These are phyloP conservation scores for Agonopterix alstromeriana DNA, from an alignment of 2,888 invertebrate genomes.

Conservation along the genomic window DNA sequence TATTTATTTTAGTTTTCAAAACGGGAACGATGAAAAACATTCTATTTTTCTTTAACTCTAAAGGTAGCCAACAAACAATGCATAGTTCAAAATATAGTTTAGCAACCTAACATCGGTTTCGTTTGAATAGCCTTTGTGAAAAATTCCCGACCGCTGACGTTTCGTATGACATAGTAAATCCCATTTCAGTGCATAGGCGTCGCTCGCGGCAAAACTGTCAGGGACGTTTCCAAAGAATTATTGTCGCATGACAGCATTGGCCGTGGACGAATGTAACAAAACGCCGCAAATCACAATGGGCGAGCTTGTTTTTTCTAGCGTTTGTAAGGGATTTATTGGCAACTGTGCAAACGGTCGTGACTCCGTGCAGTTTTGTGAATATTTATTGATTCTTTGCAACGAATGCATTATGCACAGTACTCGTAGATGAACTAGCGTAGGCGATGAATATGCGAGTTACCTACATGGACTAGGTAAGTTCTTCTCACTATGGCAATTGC, in stretches of 20 bases:
- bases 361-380: constrained; percentile 24
- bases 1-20: constrained; percentile 46
- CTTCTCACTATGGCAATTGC: too few species aligned
- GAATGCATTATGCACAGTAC: constrained; percentile 12
- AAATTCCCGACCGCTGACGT: constrained; percentile 27
- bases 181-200: constrained; percentile 36
- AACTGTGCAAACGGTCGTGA: constrained; percentile 23
- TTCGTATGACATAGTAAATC: constrained; percentile 53
- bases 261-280: constrained; percentile 34
- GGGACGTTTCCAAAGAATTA: constrained; percentile 58
- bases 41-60: constrained; percentile 20
- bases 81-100: constrained; percentile 12
- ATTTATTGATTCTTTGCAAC: constrained; percentile 23
- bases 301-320: constrained; percentile 32
- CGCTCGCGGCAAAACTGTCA: constrained; percentile 38
- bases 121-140: constrained; percentile 30
- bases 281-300: constrained; percentile 41
- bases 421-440: background rate
- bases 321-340: constrained; percentile 27
- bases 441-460: background rate
- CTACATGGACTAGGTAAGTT: background rate
- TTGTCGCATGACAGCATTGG: constrained; percentile 44
- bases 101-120: constrained; percentile 14
- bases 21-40: constrained; percentile 30
- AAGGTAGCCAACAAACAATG: constrained; percentile 14